Base-by-base conservation (phyloP, 1,140 invertebrate species). In the Hyles euphorbiae region DNA sequence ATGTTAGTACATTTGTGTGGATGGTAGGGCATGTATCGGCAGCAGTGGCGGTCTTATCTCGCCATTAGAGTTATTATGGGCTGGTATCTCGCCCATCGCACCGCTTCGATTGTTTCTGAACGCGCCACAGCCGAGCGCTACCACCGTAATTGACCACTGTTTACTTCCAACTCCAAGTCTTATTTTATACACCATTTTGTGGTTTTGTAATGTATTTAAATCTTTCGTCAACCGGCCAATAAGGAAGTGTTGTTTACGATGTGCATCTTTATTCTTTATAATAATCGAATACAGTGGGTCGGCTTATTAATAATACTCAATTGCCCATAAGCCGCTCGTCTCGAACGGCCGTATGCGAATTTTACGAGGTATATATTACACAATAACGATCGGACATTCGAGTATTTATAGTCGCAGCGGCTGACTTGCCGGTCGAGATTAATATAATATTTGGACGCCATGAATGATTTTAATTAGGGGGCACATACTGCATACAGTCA, bases 91-190 rank as follows among this genome's bases (percentile, higher is more conserved):
- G 78, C 62, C 70, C 76, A 87, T 88, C 85, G 80, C 85, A 80
- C 82, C 83, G 80, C 81, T 81, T 78, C 85, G 79, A 86, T 88
- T 86, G 85, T 88, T 86, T 80, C 82, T 77, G 81, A 83, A 76
- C 76, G 72, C 71, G 74, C 83, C 74, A 78, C 78, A 76, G 72
- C 69, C 76, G 69, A 70, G 65, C 79, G 76, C 73, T 76, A 81
- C 83, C 76, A 68, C 70, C 70, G 70, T 86, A 88, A 88, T 88
- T 88, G 85, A 86, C 81, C 82, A 83, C 78, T 85, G 81, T 88
- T 86, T 88, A 82, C 81, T 82, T 81, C 72, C 69, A 71, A 66
- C 61, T 72, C 72, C 69, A 79, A 67, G 61, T 81, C 76, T 83
- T 83, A 82, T 81, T 85, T 82, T 83, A 81, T 74, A 74, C 67